A percentile compares a stretch with the other conserved stretches of the same genome.
Conservation (phyloP, 2,797 vertebrate species). For the Oceanodroma leucorhoa region DNA sequence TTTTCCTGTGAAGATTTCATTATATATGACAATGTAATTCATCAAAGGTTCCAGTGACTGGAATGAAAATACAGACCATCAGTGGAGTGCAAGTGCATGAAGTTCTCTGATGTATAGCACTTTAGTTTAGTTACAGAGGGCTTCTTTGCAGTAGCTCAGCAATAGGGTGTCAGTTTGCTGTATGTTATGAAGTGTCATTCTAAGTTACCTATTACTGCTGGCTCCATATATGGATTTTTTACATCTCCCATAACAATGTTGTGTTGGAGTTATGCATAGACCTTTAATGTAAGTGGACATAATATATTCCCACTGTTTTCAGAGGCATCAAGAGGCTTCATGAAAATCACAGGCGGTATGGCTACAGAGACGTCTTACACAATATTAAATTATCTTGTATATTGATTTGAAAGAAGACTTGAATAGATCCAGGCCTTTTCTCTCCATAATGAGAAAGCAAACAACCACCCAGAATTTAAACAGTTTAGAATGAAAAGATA, state of each 20-base stretch:
- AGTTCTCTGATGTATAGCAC: background rate
- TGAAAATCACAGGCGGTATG: background rate
- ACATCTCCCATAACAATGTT: background rate
- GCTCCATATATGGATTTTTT: background rate
- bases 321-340: background rate
- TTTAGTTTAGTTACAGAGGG: background rate
- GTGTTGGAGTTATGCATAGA: background rate
- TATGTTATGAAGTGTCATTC: background rate
- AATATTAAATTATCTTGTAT: background rate
- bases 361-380: background rate
- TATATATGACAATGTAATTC: background rate
- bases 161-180: background rate
- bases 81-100: background rate
- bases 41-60: background rate
- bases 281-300: background rate
- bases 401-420: background rate
- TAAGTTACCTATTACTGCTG: background rate
- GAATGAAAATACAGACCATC: background rate
- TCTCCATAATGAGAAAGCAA: constrained; percentile 6
- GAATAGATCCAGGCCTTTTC: background rate
- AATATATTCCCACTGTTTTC: background rate
- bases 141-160: background rate
- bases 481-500: background rate
- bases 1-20: background rate
- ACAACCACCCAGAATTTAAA: background rate